Evolutionary conservation across 2,113 vertebrate species (phyloP).

Genomic region (Rousettus leschenaultii): DNA sequence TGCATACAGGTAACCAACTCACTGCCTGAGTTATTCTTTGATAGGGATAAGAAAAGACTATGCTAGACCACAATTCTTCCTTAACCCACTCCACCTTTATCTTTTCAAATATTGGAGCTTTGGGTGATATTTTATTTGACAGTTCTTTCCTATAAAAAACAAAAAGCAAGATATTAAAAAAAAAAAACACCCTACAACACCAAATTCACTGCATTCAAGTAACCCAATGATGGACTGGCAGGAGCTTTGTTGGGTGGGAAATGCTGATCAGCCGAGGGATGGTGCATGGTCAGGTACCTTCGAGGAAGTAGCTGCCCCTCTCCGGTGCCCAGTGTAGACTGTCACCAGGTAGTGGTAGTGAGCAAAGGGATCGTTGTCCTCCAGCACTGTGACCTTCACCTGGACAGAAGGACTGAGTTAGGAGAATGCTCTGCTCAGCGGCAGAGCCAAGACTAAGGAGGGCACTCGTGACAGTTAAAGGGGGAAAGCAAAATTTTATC

Average conservation of each 20-base stretch:
- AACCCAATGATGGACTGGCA: not conserved
- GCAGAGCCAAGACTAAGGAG: not conserved
- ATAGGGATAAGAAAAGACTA: not conserved
- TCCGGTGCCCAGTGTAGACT: slow-evolving; percentile 91
- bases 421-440: not conserved
- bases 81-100: not conserved
- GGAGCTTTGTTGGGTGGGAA: not conserved
- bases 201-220: not conserved
- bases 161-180: not conserved
- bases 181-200: not conserved
- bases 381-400: slow-evolving; percentile 92
- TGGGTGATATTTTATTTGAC: not conserved
- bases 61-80: not conserved
- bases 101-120: not conserved
- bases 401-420: slow-evolving; percentile 60
- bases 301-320: slow-evolving; percentile 91
- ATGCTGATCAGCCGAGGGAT: fast-evolving
- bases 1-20: not conserved
- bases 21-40: not conserved
- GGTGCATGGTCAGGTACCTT: slow-evolving; percentile 81
- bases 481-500: not conserved
- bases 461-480: not conserved
- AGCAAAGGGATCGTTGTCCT: slow-evolving; percentile 94
- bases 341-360: slow-evolving; percentile 92
- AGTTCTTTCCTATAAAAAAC: not conserved